Percentiles rank a stretch among this genome's conserved stretches.
These are phyloP conservation scores for Formicarius rufipectus DNA, from an alignment of 2,113 vertebrate genomes.

Conservation along the genomic window DNA sequence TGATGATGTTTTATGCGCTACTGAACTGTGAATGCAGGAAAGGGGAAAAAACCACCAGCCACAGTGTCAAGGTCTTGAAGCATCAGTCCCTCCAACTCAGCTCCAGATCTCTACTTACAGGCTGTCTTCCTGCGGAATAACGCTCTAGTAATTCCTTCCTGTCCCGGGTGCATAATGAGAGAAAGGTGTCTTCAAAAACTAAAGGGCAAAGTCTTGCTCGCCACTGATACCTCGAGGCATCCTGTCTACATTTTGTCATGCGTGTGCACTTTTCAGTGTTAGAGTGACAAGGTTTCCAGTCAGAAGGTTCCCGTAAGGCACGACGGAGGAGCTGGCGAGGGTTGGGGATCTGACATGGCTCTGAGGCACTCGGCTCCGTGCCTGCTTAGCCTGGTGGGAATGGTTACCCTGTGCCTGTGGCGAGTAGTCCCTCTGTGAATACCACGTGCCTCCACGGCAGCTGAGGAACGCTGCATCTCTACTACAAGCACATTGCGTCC, in stretches of 20 bases:
- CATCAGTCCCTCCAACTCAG: slow-evolving; percentile 78
- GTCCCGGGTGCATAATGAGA: slow-evolving; percentile 83
- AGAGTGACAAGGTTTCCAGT: slow-evolving; percentile 88
- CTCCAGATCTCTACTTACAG: slow-evolving; percentile 75
- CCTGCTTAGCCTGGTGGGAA: slow-evolving; percentile 79
- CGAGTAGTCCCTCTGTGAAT: slow-evolving; percentile 66
- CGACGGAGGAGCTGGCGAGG: slow-evolving; percentile 64
- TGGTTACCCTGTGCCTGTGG: slow-evolving; percentile 72
- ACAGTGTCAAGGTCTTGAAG: slow-evolving; percentile 79
- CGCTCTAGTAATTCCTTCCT: slow-evolving; percentile 88
- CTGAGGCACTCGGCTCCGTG: slow-evolving; percentile 78
- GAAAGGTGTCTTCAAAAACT: slow-evolving; percentile 89
- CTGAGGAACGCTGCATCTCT: slow-evolving; percentile 66
- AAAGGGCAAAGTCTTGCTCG: slow-evolving; percentile 85
- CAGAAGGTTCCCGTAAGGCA: slow-evolving; percentile 86
- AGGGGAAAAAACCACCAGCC: slow-evolving; percentile 71
- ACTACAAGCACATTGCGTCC: slow-evolving; percentile 71
- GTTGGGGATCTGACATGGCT: slow-evolving; percentile 81
- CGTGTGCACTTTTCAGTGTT: slow-evolving; percentile 90
- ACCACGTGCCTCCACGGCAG: slow-evolving; percentile 62
- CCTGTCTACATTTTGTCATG: slow-evolving; percentile 90
- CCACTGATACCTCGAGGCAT: slow-evolving; percentile 84
- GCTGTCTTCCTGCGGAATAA: slow-evolving; percentile 84
- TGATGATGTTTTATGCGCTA: slow-evolving; percentile 77
- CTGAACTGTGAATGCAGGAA: slow-evolving; percentile 73